Evolutionary conservation across 37 sponge, comb jelly and placozoan genomes (phyloP), one percentile per base, ranked within the genome.

Genomic region (Halichondria panicea): DNA sequence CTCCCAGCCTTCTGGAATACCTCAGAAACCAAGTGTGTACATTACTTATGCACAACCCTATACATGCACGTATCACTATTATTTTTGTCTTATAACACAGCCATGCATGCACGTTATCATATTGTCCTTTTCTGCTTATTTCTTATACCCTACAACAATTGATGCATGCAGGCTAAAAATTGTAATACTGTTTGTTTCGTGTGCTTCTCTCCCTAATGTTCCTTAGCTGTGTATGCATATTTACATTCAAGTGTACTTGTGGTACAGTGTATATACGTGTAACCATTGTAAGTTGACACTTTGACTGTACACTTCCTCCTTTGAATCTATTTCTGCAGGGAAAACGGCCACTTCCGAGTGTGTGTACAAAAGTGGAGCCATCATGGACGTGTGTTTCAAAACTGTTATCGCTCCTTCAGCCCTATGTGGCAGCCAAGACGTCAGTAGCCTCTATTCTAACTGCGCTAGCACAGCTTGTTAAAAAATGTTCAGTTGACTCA

Each of bases 1-100:
- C 86, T 43, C 86, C 86, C 32, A 71, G 55, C 28, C 25, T 77
- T 11, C 63, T 78, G 44, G 74, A 85, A 22, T 85, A 79, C 79
- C 38, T 85, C 28, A 71, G 74, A 28, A 85, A 85, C 41, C 86
- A 85, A 79, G 86, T 78, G 39, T 34, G 35, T 21, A 5, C 4
- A 30, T 13, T 25, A 22, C 55, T 72, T 71, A 5, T 54, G 48
- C 28, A 18, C 8, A 7, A 35, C 37, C 41, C 35, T 65, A 32
- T 4, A 27, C 21, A 63, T 63, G n/a, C n/a, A n/a, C n/a, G n/a
- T n/a, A n/a, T n/a, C n/a, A n/a, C n/a, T n/a, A n/a, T n/a, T n/a
- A n/a, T 34, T 34, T 63, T 34, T 63, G 35, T 4, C 37, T 33
- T 63, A 7, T 34, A 27, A 38, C 13, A 48, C 9, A 18, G 30